These are phyloP conservation scores for Tautogolabrus adspersus DNA, from an alignment of 2,113 vertebrate genomes.

Conservation along the genomic window DNA sequence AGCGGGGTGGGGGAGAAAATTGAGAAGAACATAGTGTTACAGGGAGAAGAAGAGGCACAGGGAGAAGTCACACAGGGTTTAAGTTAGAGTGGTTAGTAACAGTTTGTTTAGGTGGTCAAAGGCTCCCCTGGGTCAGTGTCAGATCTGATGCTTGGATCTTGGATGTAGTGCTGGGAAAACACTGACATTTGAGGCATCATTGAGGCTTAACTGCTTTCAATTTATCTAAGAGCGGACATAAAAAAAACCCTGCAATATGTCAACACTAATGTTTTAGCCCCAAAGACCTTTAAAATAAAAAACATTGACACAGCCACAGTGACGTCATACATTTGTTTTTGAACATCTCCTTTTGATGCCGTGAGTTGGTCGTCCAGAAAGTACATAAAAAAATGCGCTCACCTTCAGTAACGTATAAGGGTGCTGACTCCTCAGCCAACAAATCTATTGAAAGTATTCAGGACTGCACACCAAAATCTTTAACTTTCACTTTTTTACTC, in stretches of 20 bases:
- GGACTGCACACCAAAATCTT: too few species aligned
- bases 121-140: constrained; percentile 47
- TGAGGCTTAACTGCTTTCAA: not conserved
- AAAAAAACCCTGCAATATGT: not conserved
- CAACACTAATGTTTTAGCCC: not conserved
- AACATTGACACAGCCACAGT: too few species aligned
- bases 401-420: too few species aligned
- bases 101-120: constrained; percentile 68
- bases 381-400: too few species aligned
- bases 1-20: constrained; percentile 2
- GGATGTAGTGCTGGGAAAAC: constrained; percentile 33
- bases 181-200: constrained; percentile 1
- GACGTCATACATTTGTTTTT: too few species aligned
- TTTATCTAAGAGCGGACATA: not conserved
- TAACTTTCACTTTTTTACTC: too few species aligned
- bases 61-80: constrained; percentile 45
- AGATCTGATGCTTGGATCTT: constrained; percentile 47
- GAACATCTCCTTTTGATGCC: too few species aligned
- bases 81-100: constrained; percentile 58
- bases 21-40: constrained; percentile 29
- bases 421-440: too few species aligned
- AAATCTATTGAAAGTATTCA: too few species aligned
- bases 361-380: too few species aligned
- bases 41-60: constrained; percentile 6
- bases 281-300: too few species aligned